Evolutionary conservation across 2,888 invertebrate species (phyloP).

Genomic region (Orthosia incerta): DNA sequence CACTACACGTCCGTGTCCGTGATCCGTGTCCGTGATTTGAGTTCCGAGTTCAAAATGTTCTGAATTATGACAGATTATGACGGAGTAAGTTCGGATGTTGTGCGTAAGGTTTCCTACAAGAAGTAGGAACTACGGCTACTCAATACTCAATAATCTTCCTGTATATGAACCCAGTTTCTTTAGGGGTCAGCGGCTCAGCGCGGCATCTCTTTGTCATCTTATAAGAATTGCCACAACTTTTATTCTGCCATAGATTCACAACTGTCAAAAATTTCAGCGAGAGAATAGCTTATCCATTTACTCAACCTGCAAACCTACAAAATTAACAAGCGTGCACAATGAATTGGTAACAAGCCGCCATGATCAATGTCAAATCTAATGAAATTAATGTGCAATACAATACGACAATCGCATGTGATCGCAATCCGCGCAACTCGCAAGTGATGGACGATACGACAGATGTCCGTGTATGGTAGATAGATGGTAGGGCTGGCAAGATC

Average conservation of each 20-base stretch:
- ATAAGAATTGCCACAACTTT: too few relatives aligned
- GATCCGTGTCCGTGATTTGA: too few relatives aligned
- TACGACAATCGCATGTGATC: slow-evolving; percentile 43
- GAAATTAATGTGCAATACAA: slow-evolving; percentile 43
- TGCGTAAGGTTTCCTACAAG: too few relatives aligned
- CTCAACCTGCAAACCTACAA: slow-evolving; percentile 11
- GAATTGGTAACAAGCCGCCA: slow-evolving; percentile 18
- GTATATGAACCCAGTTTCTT: too few relatives aligned
- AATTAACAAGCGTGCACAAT: slow-evolving; percentile 25
- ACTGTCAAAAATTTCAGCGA: not conserved
- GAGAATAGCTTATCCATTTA: not conserved
- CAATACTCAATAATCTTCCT: not conserved
- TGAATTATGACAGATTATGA: too few relatives aligned
- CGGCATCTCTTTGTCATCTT: not conserved
- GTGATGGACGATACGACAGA: slow-evolving; percentile 81
- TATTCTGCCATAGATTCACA: not conserved
- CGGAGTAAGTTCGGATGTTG: too few relatives aligned
- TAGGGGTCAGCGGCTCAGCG: too few relatives aligned
- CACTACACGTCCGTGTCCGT: too few relatives aligned
- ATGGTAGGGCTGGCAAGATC: slow-evolving; percentile 73
- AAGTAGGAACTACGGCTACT: too few relatives aligned
- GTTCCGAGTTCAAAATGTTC: too few relatives aligned
- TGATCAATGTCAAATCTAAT: slow-evolving; percentile 43
- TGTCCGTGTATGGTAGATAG: slow-evolving; percentile 70
- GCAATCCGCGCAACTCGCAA: slow-evolving; percentile 65